Evolutionary conservation across 2,113 vertebrate genomes (phyloP).

Genomic region (Puffinus mauretanicus): DNA sequence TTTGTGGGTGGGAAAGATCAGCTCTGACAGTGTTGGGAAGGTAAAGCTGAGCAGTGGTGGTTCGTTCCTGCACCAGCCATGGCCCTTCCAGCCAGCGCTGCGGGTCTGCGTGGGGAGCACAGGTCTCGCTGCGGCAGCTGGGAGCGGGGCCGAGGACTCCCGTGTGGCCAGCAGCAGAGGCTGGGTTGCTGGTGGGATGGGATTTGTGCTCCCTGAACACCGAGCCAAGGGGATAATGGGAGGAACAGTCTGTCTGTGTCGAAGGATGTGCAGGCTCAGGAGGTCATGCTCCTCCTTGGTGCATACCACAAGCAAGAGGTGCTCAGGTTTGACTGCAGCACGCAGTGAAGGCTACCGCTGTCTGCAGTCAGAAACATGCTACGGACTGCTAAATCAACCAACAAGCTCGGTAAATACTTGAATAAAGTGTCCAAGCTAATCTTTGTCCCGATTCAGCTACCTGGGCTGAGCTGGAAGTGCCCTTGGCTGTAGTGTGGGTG

Average conservation of each 20-base stretch:
- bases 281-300: accelerated
- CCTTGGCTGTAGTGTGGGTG: accelerated
- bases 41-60: neutral
- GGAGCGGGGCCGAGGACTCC: accelerated
- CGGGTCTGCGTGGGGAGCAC: accelerated
- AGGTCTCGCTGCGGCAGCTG: neutral
- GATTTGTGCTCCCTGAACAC: neutral
- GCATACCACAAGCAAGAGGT: neutral
- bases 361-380: accelerated
- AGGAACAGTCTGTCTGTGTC: neutral
- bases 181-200: neutral
- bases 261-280: neutral
- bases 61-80: neutral
- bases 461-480: neutral
- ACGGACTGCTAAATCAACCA: neutral
- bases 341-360: accelerated
- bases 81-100: neutral
- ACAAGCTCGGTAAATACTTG: accelerated
- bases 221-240: neutral
- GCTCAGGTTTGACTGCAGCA: neutral
- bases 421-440: neutral
- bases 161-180: neutral
- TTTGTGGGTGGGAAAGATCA: no score
- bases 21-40: neutral
- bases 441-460: neutral